These are phyloP conservation scores for Sarcophaga peregrina DNA, from an alignment of 1,140 invertebrate genomes.

Conservation along the genomic window DNA sequence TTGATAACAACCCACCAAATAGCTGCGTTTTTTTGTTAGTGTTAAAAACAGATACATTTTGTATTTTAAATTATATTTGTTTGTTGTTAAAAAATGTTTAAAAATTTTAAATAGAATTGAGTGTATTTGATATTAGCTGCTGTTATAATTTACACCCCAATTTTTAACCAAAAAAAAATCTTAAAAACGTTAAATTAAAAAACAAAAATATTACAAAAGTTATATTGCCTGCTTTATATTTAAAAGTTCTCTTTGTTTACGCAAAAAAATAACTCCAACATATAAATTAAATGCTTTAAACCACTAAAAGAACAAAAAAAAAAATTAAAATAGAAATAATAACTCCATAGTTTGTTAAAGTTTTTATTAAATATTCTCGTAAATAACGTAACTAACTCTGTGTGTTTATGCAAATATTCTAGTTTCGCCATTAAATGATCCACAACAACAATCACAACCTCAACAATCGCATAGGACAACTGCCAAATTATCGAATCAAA, in stretches of 20 bases:
- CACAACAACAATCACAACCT: slow-evolving; percentile 44
- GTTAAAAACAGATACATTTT: background rate
- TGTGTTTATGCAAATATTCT: slow-evolving; percentile 46
- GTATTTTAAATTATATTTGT: background rate
- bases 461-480: slow-evolving; percentile 50
- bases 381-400: background rate
- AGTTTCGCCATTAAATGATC: slow-evolving; percentile 63
- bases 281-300: too few species aligned
- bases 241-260: too few species aligned
- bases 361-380: background rate
- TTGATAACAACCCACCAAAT: background rate
- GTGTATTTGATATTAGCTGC: background rate
- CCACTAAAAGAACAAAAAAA: background rate
- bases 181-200: too few species aligned
- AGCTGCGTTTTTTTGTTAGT: background rate
- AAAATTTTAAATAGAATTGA: background rate
- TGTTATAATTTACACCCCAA: background rate
- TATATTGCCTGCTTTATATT: too few species aligned
- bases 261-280: too few species aligned
- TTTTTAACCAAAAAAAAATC: too few species aligned
- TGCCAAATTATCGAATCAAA: slow-evolving; percentile 44
- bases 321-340: background rate
- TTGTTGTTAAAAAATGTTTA: slow-evolving; percentile 5
- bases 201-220: too few species aligned
- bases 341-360: background rate